These are phyloP conservation scores for Marisa cornuarietis DNA, from an alignment of 1,140 invertebrate genomes.

Conservation along the genomic window DNA sequence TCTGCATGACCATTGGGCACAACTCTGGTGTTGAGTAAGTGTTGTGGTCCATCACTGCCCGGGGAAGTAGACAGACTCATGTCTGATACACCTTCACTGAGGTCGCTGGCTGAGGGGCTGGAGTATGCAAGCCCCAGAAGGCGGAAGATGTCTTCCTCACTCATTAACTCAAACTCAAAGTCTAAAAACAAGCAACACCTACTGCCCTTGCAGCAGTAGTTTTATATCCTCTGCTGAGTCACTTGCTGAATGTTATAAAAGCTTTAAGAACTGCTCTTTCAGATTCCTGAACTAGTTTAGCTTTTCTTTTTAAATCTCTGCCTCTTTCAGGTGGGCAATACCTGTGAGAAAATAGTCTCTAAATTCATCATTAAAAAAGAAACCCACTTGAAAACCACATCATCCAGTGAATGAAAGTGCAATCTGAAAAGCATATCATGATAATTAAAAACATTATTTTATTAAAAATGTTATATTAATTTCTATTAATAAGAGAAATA, in stretches of 20 bases:
- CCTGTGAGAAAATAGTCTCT: too few relatives aligned
- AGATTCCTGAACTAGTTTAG: slow-evolving; percentile 2
- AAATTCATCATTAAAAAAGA: too few relatives aligned
- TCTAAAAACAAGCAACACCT: neutral
- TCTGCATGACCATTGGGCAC: slow-evolving; percentile 11
- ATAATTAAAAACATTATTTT: too few relatives aligned
- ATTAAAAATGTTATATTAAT: too few relatives aligned
- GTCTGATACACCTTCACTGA: slow-evolving; percentile 33
- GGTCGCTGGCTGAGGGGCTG: slow-evolving; percentile 25
- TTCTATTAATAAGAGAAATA: too few relatives aligned
- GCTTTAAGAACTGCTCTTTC: neutral
- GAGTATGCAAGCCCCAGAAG: slow-evolving; percentile 15
- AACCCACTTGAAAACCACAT: too few relatives aligned
- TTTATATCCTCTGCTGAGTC: neutral
- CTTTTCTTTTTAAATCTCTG: too few relatives aligned
- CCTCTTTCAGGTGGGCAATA: too few relatives aligned
- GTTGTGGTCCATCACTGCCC: slow-evolving; percentile 29
- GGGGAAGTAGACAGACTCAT: slow-evolving; percentile 41
- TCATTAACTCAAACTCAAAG: slow-evolving; percentile 11
- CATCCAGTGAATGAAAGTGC: too few relatives aligned
- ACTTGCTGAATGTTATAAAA: neutral
- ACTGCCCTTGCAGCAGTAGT: neutral
- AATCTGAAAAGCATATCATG: too few relatives aligned
- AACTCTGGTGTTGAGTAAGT: neutral
- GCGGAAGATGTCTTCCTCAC: slow-evolving; percentile 16